A percentile compares a stretch with the other conserved stretches of the same genome.
Evolutionary conservation across 2,888 invertebrate species (phyloP).

Genomic region (Epiblema foenella): DNA sequence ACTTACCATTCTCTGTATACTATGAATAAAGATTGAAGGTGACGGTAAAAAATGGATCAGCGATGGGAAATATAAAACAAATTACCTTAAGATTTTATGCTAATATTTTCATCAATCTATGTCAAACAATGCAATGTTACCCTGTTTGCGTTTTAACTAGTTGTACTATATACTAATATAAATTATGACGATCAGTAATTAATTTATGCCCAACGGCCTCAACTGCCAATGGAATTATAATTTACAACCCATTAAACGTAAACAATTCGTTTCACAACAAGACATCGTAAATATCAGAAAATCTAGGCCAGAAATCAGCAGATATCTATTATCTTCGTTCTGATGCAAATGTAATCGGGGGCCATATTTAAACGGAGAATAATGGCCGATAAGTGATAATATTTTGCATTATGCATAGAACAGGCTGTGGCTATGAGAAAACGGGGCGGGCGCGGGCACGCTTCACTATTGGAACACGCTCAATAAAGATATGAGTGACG

Average conservation of each 20-base stretch:
- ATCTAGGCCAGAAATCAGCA: conserved; percentile 26
- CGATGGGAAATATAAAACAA: too few species aligned
- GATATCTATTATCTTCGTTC: conserved; percentile 22
- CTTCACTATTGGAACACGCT: not conserved
- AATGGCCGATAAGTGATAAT: conserved; percentile 17
- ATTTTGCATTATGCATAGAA: conserved; percentile 16
- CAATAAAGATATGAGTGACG: not conserved
- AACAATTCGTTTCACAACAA: conserved; percentile 22
- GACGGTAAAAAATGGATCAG: too few species aligned
- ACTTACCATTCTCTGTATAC: too few species aligned
- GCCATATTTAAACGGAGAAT: conserved; percentile 27
- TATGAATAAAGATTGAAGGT: too few species aligned
- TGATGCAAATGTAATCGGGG: conserved; percentile 23
- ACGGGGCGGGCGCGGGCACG: not conserved
- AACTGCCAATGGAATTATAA: conserved; percentile 12
- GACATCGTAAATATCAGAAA: conserved; percentile 14
- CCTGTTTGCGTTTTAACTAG: not conserved
- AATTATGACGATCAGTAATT: not conserved
- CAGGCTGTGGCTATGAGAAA: not conserved
- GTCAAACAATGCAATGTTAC: not conserved
- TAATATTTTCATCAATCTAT: not conserved
- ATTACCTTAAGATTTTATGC: not conserved
- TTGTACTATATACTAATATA: not conserved
- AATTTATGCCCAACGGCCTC: not conserved
- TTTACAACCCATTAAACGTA: conserved; percentile 9